Conservation (phyloP, 2,113 vertebrate genomes). For the Stegostoma tigrinum region DNA sequence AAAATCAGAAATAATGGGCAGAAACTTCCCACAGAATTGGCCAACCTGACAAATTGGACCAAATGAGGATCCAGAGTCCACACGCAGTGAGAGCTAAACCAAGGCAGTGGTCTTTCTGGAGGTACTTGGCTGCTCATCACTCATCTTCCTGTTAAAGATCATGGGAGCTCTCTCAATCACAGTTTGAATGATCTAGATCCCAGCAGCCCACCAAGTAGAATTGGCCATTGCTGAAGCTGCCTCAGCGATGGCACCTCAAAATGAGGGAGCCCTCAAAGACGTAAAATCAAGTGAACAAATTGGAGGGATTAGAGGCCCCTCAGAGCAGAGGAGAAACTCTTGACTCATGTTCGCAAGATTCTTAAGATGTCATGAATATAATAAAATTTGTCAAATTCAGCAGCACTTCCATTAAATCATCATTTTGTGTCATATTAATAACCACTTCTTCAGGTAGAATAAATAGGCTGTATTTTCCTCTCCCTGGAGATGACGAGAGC, state of each 20-base stretch:
- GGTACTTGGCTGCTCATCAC: too few species aligned
- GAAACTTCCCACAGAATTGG: background rate
- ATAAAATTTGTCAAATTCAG: background rate
- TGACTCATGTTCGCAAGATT: background rate
- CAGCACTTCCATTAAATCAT: background rate
- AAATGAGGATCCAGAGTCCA: background rate
- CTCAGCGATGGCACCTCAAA: too few species aligned
- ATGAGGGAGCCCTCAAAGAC: too few species aligned
- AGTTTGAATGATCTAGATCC: too few species aligned
- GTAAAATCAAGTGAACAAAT: background rate
- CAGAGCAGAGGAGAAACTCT: background rate
- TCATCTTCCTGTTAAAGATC: too few species aligned
- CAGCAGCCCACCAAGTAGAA: too few species aligned
- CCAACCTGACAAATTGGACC: background rate
- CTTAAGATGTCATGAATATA: background rate
- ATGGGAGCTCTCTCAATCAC: too few species aligned
- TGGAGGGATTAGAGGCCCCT: background rate
- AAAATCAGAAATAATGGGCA: background rate
- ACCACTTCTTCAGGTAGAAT: background rate
- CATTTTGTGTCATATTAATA: background rate
- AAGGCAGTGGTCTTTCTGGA: background rate
- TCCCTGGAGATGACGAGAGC: too few species aligned
- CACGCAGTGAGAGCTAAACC: background rate
- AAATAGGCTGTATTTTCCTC: too few species aligned
- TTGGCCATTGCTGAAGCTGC: too few species aligned